Evolutionary conservation across 2,797 vertebrate species (phyloP).

Genomic region (Nasua narica): DNA sequence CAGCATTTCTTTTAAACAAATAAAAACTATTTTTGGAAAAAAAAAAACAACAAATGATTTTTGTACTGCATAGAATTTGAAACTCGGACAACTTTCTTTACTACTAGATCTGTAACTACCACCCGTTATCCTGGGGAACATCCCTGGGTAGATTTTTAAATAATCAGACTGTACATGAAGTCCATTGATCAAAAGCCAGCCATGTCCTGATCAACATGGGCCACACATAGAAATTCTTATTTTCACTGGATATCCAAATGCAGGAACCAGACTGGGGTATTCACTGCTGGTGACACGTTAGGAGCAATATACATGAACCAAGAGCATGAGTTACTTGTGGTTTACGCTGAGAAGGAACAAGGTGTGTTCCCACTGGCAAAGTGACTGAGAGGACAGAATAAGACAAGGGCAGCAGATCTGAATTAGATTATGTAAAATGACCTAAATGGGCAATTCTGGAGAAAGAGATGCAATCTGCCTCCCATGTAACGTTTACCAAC

Average conservation of each 20-base stretch:
- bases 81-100: background rate
- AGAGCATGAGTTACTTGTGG: background rate
- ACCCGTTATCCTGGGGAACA: background rate
- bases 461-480: background rate
- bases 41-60: background rate
- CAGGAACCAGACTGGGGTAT: background rate
- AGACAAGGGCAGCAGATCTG: background rate
- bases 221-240: background rate
- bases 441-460: background rate
- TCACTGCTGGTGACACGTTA: background rate
- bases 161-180: background rate
- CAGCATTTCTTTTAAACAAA: conserved; percentile 32
- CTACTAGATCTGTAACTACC: background rate
- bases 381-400: background rate
- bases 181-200: background rate
- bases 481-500: background rate
- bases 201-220: background rate
- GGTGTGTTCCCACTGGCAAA: background rate
- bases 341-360: background rate
- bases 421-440: background rate
- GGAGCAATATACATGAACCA: background rate
- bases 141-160: background rate
- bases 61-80: background rate
- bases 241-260: background rate
- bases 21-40: background rate